phyloP scores from a whole-genome alignment of 1,140 invertebrate species.

The Liolophura sinensis region DNA sequence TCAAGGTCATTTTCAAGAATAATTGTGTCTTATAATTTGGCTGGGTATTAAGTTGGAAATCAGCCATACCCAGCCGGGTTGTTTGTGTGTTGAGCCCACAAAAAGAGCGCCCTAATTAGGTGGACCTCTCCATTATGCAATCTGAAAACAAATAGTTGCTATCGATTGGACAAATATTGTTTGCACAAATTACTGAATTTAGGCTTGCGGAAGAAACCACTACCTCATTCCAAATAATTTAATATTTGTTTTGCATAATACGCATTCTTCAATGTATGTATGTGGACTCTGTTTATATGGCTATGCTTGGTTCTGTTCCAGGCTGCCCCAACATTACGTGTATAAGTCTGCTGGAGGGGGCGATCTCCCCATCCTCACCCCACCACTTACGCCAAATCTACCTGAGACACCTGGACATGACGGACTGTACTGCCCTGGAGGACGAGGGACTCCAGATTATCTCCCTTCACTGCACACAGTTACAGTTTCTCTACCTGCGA shows the following conservation, averaged over 20 bases:
- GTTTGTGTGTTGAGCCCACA: too few relatives aligned
- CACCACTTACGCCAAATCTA: conserved; percentile 53
- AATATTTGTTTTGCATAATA: too few relatives aligned
- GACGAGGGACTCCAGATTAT: conserved; percentile 81
- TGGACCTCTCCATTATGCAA: too few relatives aligned
- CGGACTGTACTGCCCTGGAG: conserved; percentile 81
- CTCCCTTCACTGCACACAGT: conserved; percentile 81
- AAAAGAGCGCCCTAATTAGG: too few relatives aligned
- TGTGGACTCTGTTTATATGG: too few relatives aligned
- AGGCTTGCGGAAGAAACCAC: not conserved
- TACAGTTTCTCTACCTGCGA: conserved; percentile 85
- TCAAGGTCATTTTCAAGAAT: too few relatives aligned
- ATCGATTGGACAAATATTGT: not conserved
- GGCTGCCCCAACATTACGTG: conserved; percentile 73
- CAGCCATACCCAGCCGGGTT: too few relatives aligned
- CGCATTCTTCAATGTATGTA: too few relatives aligned
- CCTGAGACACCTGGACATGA: conserved; percentile 65
- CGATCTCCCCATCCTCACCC: conserved; percentile 62
- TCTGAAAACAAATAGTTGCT: too few relatives aligned
- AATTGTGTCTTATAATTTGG: too few relatives aligned
- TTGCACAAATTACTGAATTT: not conserved
- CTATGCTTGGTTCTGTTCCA: conserved; percentile 43
- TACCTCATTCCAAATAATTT: too few relatives aligned
- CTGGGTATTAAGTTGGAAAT: too few relatives aligned
- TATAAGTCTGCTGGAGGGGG: conserved; percentile 68